Conservation (phyloP, 2,113 vertebrate species). For the Channa argus region DNA sequence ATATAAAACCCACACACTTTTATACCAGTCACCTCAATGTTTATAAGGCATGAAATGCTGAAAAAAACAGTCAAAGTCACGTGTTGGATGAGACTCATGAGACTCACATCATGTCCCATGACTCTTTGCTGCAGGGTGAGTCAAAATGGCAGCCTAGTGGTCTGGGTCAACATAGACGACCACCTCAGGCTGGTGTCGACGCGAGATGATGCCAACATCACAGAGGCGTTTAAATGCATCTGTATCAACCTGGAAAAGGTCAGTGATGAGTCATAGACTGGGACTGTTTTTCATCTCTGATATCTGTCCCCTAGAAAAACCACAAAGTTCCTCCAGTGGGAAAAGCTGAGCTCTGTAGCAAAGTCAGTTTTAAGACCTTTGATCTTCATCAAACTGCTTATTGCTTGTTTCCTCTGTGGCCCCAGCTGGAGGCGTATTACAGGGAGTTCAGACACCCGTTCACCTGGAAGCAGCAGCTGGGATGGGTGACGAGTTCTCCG, state of each 20-base stretch:
- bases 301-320: no score
- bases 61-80: no score
- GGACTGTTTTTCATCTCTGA: no score
- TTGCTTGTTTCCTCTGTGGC: neutral
- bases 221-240: conserved; percentile 69
- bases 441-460: conserved; percentile 61
- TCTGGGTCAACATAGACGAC: conserved; percentile 82
- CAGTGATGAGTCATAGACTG: neutral
- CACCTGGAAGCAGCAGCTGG: conserved; percentile 80
- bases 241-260: conserved; percentile 72
- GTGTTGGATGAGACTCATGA: no score
- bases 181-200: conserved; percentile 73
- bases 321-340: no score
- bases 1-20: neutral
- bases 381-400: neutral
- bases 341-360: no score
- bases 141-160: conserved; percentile 63
- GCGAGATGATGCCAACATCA: conserved; percentile 66
- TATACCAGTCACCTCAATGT: neutral
- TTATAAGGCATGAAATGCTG: no score
- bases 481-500: conserved; percentile 82
- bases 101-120: no score
- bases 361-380: neutral
- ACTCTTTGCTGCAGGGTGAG: conserved; percentile 66
- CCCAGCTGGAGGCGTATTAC: conserved; percentile 69